Conservation (phyloP, 2,797 vertebrate species). For the Discoglossus pictus region DNA sequence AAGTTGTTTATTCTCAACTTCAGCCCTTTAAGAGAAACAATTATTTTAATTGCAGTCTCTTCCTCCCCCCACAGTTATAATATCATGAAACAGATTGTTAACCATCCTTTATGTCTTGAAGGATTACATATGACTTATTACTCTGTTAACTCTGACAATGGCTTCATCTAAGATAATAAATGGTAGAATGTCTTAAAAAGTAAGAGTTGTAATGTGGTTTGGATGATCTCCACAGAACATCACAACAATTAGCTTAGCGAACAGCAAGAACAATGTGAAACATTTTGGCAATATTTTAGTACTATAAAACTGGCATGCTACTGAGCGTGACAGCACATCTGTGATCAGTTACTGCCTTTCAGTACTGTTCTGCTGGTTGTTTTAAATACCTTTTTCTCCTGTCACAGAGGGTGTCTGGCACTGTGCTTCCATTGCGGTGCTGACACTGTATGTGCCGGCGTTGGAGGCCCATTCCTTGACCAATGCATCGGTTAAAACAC, state of each 20-base stretch:
- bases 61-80: too few relatives aligned
- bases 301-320: constrained; percentile 21
- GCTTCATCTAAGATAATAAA: too few relatives aligned
- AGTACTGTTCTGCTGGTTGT: neutral
- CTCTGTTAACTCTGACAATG: too few relatives aligned
- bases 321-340: neutral
- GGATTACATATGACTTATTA: too few relatives aligned
- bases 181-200: constrained; percentile 9
- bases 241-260: constrained; percentile 14
- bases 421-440: constrained; percentile 69
- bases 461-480: constrained; percentile 66
- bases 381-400: constrained; percentile 75
- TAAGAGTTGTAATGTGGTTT: constrained; percentile 25
- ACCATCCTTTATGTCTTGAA: too few relatives aligned
- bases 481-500: constrained; percentile 80
- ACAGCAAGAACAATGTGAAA: constrained; percentile 24
- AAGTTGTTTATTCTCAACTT: too few relatives aligned
- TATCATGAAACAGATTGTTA: too few relatives aligned
- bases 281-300: constrained; percentile 19
- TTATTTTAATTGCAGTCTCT: too few relatives aligned
- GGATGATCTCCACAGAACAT: constrained; percentile 32
- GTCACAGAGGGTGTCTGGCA: constrained; percentile 67
- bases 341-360: neutral
- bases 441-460: constrained; percentile 70
- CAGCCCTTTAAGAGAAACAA: too few relatives aligned